Percentiles rank a stretch among this genome's conserved stretches.
phyloP scores from a whole-genome alignment of 2,113 vertebrate species.

The Geococcyx californianus region DNA sequence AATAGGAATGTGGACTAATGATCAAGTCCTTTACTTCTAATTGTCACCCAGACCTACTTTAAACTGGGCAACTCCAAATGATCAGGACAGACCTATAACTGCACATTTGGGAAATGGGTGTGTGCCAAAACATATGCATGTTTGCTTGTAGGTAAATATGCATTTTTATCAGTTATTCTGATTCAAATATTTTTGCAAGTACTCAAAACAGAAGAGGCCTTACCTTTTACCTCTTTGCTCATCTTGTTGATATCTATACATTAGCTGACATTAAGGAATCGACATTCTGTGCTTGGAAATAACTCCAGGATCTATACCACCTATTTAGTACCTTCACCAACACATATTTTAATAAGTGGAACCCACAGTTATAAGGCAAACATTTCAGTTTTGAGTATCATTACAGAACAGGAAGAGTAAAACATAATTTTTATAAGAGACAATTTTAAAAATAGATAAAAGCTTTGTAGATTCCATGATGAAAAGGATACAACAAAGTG shows the following conservation, averaged over 20 bases:
- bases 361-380: neutral
- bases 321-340: neutral
- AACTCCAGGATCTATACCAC: neutral
- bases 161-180: neutral
- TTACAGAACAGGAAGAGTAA: neutral
- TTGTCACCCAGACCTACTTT: neutral
- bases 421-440: neutral
- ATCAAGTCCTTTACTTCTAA: neutral
- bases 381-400: neutral
- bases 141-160: neutral
- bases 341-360: neutral
- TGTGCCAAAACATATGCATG: neutral
- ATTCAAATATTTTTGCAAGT: neutral
- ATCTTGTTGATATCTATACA: conserved; percentile 90
- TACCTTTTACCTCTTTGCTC: conserved; percentile 90
- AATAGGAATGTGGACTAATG: neutral
- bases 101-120: neutral
- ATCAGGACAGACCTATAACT: neutral
- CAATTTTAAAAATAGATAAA: neutral
- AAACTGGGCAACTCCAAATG: neutral
- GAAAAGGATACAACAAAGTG: conserved; percentile 97
- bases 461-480: neutral
- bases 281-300: neutral
- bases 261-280: conserved; percentile 69
- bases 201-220: neutral